These are phyloP conservation scores for Harpegnathos saltator DNA, from an alignment of 1,140 invertebrate genomes.

Conservation along the genomic window DNA sequence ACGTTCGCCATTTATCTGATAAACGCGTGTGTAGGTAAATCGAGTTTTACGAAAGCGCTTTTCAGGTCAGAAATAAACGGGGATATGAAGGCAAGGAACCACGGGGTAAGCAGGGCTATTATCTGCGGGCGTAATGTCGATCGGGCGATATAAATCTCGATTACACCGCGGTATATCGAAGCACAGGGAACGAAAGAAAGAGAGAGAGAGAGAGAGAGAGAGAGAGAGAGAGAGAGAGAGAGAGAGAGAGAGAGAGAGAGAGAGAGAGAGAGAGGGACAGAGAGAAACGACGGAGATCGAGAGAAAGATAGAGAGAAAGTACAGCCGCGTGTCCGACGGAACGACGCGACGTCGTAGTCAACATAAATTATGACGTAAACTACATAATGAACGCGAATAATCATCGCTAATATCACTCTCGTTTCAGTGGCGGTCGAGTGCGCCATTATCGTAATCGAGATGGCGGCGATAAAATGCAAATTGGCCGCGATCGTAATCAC, in stretches of 20 bases:
- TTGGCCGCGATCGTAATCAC: slow-evolving; percentile 77
- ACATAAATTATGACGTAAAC: slow-evolving; percentile 63
- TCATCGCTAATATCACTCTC: slow-evolving; percentile 45
- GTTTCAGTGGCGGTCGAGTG: slow-evolving; percentile 61
- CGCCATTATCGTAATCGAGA: slow-evolving; percentile 73
- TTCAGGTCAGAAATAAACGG: slow-evolving; percentile 63
- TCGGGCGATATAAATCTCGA: slow-evolving; percentile 65
- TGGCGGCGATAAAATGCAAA: slow-evolving; percentile 77
- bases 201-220: slow-evolving; percentile 9
- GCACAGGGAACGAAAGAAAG: not conserved
- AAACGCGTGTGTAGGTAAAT: slow-evolving; percentile 61
- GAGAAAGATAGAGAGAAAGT: not conserved
- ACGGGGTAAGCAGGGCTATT: slow-evolving; percentile 59
- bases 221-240: not conserved
- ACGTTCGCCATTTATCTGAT: slow-evolving; percentile 60
- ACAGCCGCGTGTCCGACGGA: slow-evolving; percentile 13
- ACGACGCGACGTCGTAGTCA: slow-evolving; percentile 16
- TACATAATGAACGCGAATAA: slow-evolving; percentile 21
- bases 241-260: not conserved
- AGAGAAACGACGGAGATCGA: not conserved
- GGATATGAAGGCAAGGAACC: slow-evolving; percentile 55
- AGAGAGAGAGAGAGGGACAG: slow-evolving; percentile 10
- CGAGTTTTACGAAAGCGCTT: slow-evolving; percentile 61
- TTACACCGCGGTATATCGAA: slow-evolving; percentile 52
- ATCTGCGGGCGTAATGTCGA: slow-evolving; percentile 60